A percentile compares a stretch with the other conserved stretches of the same genome.
These are phyloP conservation scores for Rhineura floridana DNA, from an alignment of 2,113 vertebrate species.

Conservation along the genomic window DNA sequence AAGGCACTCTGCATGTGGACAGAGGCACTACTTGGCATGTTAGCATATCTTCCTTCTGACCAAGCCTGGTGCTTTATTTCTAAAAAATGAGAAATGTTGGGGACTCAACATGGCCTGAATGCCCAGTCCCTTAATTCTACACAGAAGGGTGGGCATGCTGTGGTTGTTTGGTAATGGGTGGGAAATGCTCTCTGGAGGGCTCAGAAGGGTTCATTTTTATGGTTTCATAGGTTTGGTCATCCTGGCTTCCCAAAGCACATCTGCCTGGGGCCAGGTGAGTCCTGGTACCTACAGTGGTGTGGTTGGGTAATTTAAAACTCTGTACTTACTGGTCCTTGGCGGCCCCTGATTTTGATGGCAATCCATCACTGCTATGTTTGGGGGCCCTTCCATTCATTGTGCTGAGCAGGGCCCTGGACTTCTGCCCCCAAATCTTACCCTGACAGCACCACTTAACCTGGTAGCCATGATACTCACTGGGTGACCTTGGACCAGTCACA, in stretches of 20 bases:
- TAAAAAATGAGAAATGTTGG: neutral
- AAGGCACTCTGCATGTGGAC: neutral
- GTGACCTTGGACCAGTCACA: neutral
- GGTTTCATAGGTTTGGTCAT: neutral
- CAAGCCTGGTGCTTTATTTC: neutral
- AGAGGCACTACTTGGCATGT: neutral
- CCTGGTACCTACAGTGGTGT: neutral
- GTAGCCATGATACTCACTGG: neutral
- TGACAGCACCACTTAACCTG: neutral
- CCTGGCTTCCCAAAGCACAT: neutral
- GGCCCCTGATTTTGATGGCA: no score
- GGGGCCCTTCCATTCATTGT: neutral
- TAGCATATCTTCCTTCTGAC: no score
- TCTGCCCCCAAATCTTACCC: neutral
- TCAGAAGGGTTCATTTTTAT: neutral
- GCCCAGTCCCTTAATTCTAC: neutral
- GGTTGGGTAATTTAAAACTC: neutral
- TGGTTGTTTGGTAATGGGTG: neutral
- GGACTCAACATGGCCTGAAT: neutral
- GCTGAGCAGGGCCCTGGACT: neutral
- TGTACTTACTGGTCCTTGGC: neutral
- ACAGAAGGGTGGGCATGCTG: neutral
- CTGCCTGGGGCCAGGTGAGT: neutral
- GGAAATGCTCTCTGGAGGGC: neutral
- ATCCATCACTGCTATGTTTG: neutral